phyloP scores from a whole-genome alignment of 2,888 invertebrate genomes.

The Drosophila suboccidentalis region DNA sequence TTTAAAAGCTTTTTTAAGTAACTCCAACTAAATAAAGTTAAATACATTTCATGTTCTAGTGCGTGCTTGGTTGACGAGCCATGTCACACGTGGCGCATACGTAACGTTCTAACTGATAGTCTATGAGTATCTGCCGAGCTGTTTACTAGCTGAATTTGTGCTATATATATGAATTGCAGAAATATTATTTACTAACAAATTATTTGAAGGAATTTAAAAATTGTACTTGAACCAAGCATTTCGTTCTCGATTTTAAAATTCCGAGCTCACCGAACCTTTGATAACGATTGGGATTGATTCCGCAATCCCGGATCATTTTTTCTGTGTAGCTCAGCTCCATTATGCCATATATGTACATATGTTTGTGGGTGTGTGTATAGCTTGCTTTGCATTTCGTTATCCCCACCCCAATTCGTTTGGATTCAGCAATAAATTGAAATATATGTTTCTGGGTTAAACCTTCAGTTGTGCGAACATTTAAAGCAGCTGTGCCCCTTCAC shows the following conservation, averaged over 20 bases:
- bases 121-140: background rate
- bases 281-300: no score
- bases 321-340: background rate
- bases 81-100: slow-evolving; percentile 35
- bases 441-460: slow-evolving; percentile 79
- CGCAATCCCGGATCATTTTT: no score
- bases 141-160: background rate
- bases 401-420: background rate
- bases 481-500: slow-evolving; percentile 24
- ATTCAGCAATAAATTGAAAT: slow-evolving; percentile 59
- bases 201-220: no score
- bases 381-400: slow-evolving; percentile 11
- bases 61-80: slow-evolving; percentile 13
- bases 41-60: slow-evolving; percentile 51
- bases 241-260: no score
- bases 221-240: no score
- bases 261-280: no score
- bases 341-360: background rate
- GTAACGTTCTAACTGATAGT: slow-evolving; percentile 13
- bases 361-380: background rate
- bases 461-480: slow-evolving; percentile 62
- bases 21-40: slow-evolving; percentile 78
- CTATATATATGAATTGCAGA: background rate
- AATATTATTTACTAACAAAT: no score
- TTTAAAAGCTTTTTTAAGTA: slow-evolving; percentile 81